Base-by-base conservation (phyloP, 2,113 vertebrate genomes). In the Pelusios castaneus region DNA sequence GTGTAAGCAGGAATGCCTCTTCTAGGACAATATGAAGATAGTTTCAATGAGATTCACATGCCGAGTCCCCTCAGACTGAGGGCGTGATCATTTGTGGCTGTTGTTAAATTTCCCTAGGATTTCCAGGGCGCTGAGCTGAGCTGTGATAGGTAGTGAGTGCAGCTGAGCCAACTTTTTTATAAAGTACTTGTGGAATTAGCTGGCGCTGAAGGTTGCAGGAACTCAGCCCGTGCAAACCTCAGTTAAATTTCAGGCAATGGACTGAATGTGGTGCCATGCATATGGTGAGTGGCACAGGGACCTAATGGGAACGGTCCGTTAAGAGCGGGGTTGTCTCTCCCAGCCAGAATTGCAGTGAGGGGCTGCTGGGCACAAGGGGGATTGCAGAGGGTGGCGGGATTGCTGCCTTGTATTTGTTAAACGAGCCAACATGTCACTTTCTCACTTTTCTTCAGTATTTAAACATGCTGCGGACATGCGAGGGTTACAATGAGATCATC, bases 401-500 rank as follows among this genome's bases (percentile, higher is more conserved):
- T 55, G 52, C 16, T 49, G 47, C 27, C 27, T 5, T 47, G 13
- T 22, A 51, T 17, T 6, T 0, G 0, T 4, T 4, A 1, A 17
- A 3, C 21, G 0, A 3, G 29, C 77, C 3, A 38, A 4, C n/a
- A 0, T 25, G 16, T 8, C 41, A 8, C 4, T 38, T 51, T 31
- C 5, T 63, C 2, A 19, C 70, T 84, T 54, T 75, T 9, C 58
- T 2, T 3, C 96, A 99, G 99, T 99, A 99, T 92, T 97, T 99
- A 90, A 99, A 98, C 94, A 98, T 99, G 98, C 93, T 99, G 89
- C 98, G 99, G 89, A 98, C 99, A 0, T 99, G 99, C 8, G 99
- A 99, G 94, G 99, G 99, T 73, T 99, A 99, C 98, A 99, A 99
- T 34, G 99, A 99, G 97, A 98, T 99, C 95, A 97, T 97, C 58